Evolutionary conservation across 2,113 vertebrate species (phyloP).

Genomic region (Xiphophorus maculatus): DNA sequence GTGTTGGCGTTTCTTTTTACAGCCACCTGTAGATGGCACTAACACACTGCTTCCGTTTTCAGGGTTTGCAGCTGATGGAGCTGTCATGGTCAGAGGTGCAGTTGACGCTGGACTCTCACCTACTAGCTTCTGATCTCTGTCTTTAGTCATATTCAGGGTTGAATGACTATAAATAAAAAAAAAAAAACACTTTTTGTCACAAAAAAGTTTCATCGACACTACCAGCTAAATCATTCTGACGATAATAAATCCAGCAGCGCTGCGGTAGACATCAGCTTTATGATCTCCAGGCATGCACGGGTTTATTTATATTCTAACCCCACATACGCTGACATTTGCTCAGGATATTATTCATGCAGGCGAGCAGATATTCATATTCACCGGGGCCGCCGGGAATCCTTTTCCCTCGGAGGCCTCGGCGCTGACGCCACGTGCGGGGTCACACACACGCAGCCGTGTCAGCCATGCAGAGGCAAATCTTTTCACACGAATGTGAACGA

Average conservation of each 20-base stretch:
- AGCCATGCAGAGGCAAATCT: not conserved
- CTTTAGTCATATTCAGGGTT: not conserved
- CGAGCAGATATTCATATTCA: conserved; percentile 63
- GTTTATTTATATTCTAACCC: conserved; percentile 63
- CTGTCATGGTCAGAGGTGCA: not conserved
- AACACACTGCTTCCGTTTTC: conserved; percentile 5
- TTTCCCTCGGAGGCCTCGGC: conserved; percentile 38
- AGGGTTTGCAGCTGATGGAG: not conserved
- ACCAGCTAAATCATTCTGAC: not conserved
- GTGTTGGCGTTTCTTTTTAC: not conserved
- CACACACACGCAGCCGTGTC: conserved; percentile 16
- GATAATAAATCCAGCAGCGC: not conserved
- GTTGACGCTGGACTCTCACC: not conserved
- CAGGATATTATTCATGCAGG: conserved; percentile 63
- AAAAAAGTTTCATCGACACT: not conserved
- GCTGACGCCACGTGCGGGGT: conserved; percentile 32
- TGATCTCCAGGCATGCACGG: conserved; percentile 2
- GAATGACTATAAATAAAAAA: not conserved
- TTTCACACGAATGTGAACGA: not conserved
- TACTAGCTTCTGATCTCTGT: not conserved
- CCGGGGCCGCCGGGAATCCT: conserved; percentile 35
- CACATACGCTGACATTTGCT: conserved; percentile 59
- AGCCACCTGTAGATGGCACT: conserved; percentile 13
- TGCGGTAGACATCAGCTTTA: not conserved
- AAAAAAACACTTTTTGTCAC: not conserved